Evolutionary conservation across 2,797 vertebrate species (phyloP).

Genomic region (Hyperoplus lanceolatus): DNA sequence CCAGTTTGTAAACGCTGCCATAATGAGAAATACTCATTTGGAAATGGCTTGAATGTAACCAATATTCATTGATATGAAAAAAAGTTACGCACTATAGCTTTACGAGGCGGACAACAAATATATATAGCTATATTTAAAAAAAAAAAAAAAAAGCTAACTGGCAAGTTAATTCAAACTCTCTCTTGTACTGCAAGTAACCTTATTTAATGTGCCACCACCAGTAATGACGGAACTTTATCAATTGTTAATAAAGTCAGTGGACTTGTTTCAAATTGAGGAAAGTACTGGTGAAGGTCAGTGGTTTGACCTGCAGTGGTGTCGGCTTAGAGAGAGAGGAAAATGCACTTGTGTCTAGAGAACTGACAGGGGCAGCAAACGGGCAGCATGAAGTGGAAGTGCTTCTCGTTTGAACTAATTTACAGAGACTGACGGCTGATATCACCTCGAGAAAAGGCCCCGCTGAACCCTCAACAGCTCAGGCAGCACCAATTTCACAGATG

Average conservation of each 20-base stretch:
- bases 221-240: neutral
- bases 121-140: too few relatives aligned
- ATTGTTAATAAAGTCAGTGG: neutral
- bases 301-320: conserved; percentile 41
- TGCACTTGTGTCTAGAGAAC: conserved; percentile 38
- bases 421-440: conserved; percentile 38
- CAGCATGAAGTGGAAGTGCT: conserved; percentile 51
- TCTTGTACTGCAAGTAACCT: neutral
- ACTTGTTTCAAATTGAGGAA: conserved; percentile 1
- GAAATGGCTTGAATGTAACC: too few relatives aligned
- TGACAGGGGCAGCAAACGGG: conserved; percentile 52
- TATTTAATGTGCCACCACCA: neutral
- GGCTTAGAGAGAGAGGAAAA: conserved; percentile 34
- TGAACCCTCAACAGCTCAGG: conserved; percentile 14
- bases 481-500: conserved; percentile 38
- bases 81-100: too few relatives aligned
- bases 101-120: too few relatives aligned
- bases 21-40: too few relatives aligned
- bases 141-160: too few relatives aligned
- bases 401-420: conserved; percentile 60
- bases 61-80: too few relatives aligned
- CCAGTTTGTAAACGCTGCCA: too few relatives aligned
- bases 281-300: conserved; percentile 45
- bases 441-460: conserved; percentile 39
- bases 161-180: too few relatives aligned